phyloP scores from a whole-genome alignment of 64 coral and sea anemone species.

The Orbicella faveolata region DNA sequence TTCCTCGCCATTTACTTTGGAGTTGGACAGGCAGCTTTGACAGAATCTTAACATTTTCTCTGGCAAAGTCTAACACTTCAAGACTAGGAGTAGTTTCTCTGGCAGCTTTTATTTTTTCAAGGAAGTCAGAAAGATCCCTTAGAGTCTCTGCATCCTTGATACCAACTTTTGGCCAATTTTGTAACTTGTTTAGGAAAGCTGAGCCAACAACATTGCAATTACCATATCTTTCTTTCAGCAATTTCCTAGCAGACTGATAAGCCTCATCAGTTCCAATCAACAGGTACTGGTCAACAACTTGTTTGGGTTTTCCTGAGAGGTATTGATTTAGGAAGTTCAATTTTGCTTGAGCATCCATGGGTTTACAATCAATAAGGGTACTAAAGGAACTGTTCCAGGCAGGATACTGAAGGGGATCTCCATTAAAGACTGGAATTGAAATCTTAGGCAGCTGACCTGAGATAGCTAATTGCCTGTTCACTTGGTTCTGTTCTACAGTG shows the following conservation, averaged over 20 bases:
- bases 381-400: conserved; percentile 69
- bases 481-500: conserved; percentile 21
- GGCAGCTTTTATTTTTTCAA: conserved; percentile 13
- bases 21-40: conserved; percentile 9
- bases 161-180: conserved; percentile 46
- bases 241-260: conserved; percentile 52
- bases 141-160: not conserved
- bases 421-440: conserved; percentile 52
- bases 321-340: conserved; percentile 65
- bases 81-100: conserved; percentile 32
- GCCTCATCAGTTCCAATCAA: conserved; percentile 65
- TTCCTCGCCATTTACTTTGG: conserved; percentile 34
- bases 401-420: conserved; percentile 65
- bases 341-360: conserved; percentile 68
- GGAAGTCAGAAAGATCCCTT: conserved; percentile 44
- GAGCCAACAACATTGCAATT: conserved; percentile 63
- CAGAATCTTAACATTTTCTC: conserved; percentile 33
- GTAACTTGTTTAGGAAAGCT: conserved; percentile 47
- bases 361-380: conserved; percentile 51
- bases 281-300: conserved; percentile 69
- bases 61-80: conserved; percentile 41
- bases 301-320: conserved; percentile 59
- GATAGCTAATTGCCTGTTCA: conserved; percentile 22
- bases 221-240: conserved; percentile 58
- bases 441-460: conserved; percentile 56